Percentiles rank a stretch among this genome's conserved stretches.
phyloP scores from a whole-genome alignment of 2,797 vertebrate genomes.

The Scolopax bukidnonensis region DNA sequence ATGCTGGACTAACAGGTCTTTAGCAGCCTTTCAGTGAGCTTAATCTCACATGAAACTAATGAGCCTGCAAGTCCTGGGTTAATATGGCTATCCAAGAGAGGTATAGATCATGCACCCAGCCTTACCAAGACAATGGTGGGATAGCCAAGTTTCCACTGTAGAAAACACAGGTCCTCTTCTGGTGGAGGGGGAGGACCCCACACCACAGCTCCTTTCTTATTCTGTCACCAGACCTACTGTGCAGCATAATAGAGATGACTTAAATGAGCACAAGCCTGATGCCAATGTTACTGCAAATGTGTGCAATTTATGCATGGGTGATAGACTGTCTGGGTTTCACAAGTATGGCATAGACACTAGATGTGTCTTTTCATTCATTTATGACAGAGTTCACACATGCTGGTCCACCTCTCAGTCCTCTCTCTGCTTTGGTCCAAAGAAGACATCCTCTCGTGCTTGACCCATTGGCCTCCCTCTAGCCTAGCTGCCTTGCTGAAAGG shows the following conservation, averaged over 20 bases:
- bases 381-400: neutral
- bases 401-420: neutral
- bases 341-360: neutral
- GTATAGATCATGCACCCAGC: neutral
- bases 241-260: neutral
- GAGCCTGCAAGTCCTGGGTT: neutral
- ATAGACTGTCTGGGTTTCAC: neutral
- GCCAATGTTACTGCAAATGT: neutral
- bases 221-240: neutral
- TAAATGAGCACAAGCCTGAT: neutral
- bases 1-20: neutral
- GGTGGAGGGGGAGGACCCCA: neutral
- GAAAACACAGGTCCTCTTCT: neutral
- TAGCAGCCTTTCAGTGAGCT: neutral
- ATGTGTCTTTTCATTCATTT: neutral
- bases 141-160: neutral
- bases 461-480: neutral
- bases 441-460: neutral
- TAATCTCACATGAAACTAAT: neutral
- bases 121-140: neutral
- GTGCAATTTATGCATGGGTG: neutral
- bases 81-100: neutral
- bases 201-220: neutral
- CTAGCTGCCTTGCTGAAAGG: neutral
- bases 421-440: neutral